phyloP scores from a whole-genome alignment of 2,113 vertebrate genomes.

The Siphamia tubifer region DNA sequence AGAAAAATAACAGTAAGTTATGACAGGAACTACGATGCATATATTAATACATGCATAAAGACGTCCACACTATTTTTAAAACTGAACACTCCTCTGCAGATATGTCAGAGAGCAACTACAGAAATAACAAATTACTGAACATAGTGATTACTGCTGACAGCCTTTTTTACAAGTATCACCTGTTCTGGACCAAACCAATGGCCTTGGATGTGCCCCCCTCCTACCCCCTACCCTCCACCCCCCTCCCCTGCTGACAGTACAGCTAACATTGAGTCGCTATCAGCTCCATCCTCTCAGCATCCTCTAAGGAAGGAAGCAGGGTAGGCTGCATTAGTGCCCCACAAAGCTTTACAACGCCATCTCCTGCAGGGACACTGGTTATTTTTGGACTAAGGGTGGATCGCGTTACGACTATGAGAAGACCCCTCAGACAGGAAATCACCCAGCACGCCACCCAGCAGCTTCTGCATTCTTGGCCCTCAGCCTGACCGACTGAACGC shows the following conservation, averaged over 20 bases:
- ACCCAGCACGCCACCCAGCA: slow-evolving; percentile 59
- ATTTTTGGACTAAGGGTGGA: slow-evolving; percentile 73
- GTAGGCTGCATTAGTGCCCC: slow-evolving; percentile 48
- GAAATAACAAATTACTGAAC: too few relatives aligned
- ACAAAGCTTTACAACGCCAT: slow-evolving; percentile 45
- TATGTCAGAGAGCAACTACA: too few relatives aligned
- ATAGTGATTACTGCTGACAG: too few relatives aligned
- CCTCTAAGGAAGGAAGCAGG: slow-evolving; percentile 69
- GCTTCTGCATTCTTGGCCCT: slow-evolving; percentile 60
- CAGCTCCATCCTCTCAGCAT: slow-evolving; percentile 55
- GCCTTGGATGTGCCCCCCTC: slow-evolving; percentile 12
- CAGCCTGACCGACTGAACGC: slow-evolving; percentile 21
- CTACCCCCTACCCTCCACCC: too few relatives aligned
- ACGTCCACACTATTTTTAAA: too few relatives aligned
- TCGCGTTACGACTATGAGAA: slow-evolving; percentile 68
- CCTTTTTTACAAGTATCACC: slow-evolving; percentile 36
- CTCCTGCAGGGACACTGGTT: slow-evolving; percentile 66
- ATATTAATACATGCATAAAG: too few relatives aligned
- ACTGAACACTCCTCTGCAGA: too few relatives aligned
- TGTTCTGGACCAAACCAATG: slow-evolving; percentile 4
- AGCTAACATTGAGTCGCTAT: slow-evolving; percentile 24
- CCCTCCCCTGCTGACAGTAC: slow-evolving; percentile 36
- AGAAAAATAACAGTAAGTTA: background rate
- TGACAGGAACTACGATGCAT: too few relatives aligned
- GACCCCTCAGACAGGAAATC: slow-evolving; percentile 78